Evolutionary conservation across 2,113 vertebrate species (phyloP).

Genomic region (Trichechus manatus): DNA sequence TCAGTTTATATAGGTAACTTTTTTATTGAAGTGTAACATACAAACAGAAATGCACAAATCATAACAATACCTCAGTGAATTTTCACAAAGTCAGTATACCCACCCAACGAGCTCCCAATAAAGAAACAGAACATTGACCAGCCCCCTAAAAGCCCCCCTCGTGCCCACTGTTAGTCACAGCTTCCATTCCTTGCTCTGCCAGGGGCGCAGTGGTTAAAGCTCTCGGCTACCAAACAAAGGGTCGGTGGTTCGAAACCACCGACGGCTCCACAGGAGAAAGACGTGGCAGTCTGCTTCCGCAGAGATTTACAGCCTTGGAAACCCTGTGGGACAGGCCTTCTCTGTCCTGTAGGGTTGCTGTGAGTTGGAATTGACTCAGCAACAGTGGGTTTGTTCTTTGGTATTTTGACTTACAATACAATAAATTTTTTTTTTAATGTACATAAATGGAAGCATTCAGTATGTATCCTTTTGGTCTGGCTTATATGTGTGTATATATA

Average conservation of each 20-base stretch:
- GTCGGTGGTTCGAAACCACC: too few relatives aligned
- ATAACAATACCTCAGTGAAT: background rate
- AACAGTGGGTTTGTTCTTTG: background rate
- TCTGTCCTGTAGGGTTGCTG: too few relatives aligned
- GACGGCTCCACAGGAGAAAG: too few relatives aligned
- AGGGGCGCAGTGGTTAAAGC: background rate
- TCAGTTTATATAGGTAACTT: conserved; percentile 3
- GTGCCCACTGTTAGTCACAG: background rate
- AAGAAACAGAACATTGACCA: background rate
- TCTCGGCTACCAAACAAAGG: too few relatives aligned
- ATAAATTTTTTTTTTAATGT: background rate
- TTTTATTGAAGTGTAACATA: background rate
- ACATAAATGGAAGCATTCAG: too few relatives aligned
- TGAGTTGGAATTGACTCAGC: too few relatives aligned
- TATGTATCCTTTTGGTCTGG: background rate
- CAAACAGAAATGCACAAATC: background rate
- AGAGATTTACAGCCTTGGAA: too few relatives aligned
- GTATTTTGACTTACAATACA: background rate
- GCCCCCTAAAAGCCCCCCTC: background rate
- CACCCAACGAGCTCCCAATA: background rate
- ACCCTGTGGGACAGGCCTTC: too few relatives aligned
- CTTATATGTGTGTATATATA: too few relatives aligned
- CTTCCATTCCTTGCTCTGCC: background rate
- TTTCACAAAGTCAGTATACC: background rate
- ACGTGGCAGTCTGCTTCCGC: too few relatives aligned